Evolutionary conservation across 2,113 vertebrate genomes (phyloP).

Genomic region (Ctenomys sociabilis): DNA sequence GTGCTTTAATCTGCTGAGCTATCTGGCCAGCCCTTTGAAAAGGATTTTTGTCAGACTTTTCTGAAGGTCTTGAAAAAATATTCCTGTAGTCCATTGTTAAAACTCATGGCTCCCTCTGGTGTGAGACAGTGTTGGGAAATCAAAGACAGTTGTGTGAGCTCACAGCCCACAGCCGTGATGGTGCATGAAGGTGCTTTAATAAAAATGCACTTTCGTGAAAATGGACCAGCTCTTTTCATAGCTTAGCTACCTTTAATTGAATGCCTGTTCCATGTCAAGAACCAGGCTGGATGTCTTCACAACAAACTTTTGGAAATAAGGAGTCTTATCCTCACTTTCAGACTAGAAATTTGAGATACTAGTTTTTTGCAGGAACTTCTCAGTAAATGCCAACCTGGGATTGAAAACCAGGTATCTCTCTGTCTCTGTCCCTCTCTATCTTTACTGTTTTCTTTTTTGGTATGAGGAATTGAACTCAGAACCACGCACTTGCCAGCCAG

Average conservation of each 20-base stretch:
- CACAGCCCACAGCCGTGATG: neutral
- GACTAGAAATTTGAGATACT: neutral
- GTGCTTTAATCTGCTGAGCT: no score
- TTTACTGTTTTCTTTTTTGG: no score
- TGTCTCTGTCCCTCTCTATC: no score
- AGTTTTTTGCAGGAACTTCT: neutral
- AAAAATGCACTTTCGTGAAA: neutral
- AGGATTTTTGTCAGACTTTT: neutral
- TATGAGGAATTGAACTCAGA: no score
- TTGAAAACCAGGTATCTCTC: neutral
- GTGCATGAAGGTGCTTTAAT: neutral
- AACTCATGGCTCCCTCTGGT: neutral
- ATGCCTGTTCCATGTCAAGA: neutral
- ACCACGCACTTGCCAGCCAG: no score
- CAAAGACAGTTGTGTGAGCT: neutral
- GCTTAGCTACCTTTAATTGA: neutral
- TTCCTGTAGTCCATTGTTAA: neutral
- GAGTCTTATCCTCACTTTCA: neutral
- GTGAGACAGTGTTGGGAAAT: neutral
- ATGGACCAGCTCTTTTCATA: neutral
- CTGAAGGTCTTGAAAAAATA: slow-evolving; percentile 31
- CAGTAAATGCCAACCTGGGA: neutral
- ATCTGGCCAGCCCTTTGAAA: neutral
- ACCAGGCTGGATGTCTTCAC: neutral
- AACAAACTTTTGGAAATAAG: neutral